Evolutionary conservation across 2,113 vertebrate species (phyloP).

Genomic region (Azemiops feae): DNA sequence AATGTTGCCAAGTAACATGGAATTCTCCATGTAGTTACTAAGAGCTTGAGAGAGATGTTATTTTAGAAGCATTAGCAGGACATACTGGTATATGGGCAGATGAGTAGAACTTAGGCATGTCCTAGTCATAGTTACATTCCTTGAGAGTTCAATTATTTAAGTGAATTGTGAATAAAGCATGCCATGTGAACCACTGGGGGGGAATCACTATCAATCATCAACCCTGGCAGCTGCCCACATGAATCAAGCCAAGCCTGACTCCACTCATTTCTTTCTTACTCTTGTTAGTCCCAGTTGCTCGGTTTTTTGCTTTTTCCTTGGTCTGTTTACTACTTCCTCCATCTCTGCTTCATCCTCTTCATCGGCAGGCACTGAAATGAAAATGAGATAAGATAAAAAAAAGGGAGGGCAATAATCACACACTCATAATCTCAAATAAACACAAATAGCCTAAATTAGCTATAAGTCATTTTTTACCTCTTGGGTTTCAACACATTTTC

Average conservation of each 20-base stretch:
- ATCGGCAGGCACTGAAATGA: slow-evolving; percentile 82
- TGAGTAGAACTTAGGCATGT: background rate
- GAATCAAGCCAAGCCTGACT: background rate
- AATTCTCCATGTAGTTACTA: background rate
- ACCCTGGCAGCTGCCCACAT: background rate
- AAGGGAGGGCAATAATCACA: background rate
- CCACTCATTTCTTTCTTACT: slow-evolving; percentile 61
- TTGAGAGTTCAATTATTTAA: background rate
- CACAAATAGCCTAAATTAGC: background rate
- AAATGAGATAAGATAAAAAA: slow-evolving; percentile 11
- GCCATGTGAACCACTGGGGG: background rate
- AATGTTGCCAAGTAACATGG: background rate
- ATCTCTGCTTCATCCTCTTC: slow-evolving; percentile 88
- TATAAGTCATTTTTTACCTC: background rate
- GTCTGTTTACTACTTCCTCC: slow-evolving; percentile 81
- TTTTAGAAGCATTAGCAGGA: background rate
- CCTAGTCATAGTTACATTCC: background rate
- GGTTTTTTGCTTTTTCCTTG: slow-evolving; percentile 95
- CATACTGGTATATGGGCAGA: background rate
- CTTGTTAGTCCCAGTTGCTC: slow-evolving; percentile 91
- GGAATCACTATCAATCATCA: background rate
- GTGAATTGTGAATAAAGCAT: background rate
- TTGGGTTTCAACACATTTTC: background rate
- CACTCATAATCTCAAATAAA: background rate
- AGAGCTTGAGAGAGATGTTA: background rate